Conservation (phyloP, 2,113 vertebrate genomes). For the Lepisosteus osseus region DNA sequence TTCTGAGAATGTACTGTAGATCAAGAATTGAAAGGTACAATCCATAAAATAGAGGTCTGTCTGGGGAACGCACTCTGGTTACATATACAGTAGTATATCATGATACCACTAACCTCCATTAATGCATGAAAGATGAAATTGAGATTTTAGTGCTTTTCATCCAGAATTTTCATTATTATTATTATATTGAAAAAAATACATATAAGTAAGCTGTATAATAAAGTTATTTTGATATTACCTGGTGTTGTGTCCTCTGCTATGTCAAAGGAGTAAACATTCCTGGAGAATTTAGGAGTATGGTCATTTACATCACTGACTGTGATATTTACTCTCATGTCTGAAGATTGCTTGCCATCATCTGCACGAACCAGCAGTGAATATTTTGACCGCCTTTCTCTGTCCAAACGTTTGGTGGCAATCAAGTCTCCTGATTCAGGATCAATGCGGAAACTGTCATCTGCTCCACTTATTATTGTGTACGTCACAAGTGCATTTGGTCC, state of each 20-base stretch:
- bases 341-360: slow-evolving; percentile 90
- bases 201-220: no score
- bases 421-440: slow-evolving; percentile 93
- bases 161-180: no score
- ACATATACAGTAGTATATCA: no score
- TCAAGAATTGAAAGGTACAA: no score
- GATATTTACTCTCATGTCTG: slow-evolving; percentile 90
- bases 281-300: slow-evolving; percentile 89
- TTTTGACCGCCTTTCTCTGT: slow-evolving; percentile 87
- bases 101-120: no score
- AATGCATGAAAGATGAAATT: no score
- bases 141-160: no score
- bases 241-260: slow-evolving; percentile 83
- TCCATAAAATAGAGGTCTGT: no score
- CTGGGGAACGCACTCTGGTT: no score
- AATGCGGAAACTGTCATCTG: slow-evolving; percentile 90
- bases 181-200: no score
- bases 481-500: slow-evolving; percentile 94
- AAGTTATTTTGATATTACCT: slow-evolving; percentile 59
- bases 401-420: slow-evolving; percentile 83
- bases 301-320: slow-evolving; percentile 92
- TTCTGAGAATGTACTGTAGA: no score
- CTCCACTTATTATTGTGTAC: slow-evolving; percentile 92
- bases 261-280: slow-evolving; percentile 86
- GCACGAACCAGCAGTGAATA: slow-evolving; percentile 91